Base-by-base conservation (phyloP, 92 coral and sea anemone species). In the Micromussa lordhowensis region DNA sequence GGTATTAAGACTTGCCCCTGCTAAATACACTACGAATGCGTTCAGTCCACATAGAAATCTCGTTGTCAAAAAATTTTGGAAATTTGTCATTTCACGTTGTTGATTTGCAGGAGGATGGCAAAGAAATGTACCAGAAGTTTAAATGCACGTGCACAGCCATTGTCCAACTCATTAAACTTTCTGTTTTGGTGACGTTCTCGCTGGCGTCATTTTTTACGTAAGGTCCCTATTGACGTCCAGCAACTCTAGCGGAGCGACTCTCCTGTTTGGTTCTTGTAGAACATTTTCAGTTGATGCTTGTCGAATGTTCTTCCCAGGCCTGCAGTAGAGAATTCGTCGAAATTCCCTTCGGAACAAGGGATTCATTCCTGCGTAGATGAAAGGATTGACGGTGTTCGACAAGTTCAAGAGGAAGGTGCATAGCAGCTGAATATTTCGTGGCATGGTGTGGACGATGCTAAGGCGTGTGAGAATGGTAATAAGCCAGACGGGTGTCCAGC, bases 301-400 rank as follows among this genome's bases (percentile, higher is more conserved):
- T 61, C 13, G 29, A 4, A 26, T 61, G 30, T 24, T 29, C 3
- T 49, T 3, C 21, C 11, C 29, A 44, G 24, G n/a, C 14, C n/a
- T 18, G 26, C 59, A 48, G 18, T 5, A 30, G 18, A 77, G 2
- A 4, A 77, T 44, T 24, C 35, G 48, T 77, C 22, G 58, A 44
- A 44, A 77, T 29, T 77, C 81, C 49, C 29, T 24, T 29, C 81
- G n/a, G 28, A 48, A 77, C 59, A 77, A 15, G 6, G 81, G 81
- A 48, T 77, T 77, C 81, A 77, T 77, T 44, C 81, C 81, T 15
- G 81, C 81, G 35, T 77, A 77, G 11, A 77, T 77, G 21, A 77
- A 77, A 11, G 81, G 81, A 26, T 77, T 77, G 9, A 77, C 29
- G 26, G 81, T 28, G 36, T 28, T 77, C 0, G 81, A 77, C 59